These are phyloP conservation scores for Typhlichthys eigenmanni DNA, from an alignment of 2,797 vertebrate species.

Conservation along the genomic window DNA sequence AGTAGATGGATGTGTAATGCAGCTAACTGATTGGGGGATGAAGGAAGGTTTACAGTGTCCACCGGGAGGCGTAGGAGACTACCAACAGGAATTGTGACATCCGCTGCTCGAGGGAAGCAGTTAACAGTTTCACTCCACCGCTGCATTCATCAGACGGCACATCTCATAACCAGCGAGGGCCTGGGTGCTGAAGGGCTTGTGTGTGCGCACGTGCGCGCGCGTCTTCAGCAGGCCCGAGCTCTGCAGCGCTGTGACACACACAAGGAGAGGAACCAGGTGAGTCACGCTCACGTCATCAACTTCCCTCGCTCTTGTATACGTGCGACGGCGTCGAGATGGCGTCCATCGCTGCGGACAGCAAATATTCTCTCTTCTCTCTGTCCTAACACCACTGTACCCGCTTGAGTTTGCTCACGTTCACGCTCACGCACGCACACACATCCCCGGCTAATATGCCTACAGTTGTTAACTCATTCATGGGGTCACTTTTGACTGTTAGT, in stretches of 20 bases:
- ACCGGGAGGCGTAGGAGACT: constrained; percentile 27
- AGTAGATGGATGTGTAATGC: constrained; percentile 33
- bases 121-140: constrained; percentile 45
- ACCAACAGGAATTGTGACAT: constrained; percentile 38
- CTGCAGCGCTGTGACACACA: too few relatives aligned
- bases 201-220: constrained; percentile 15
- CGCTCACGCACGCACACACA: constrained; percentile 16
- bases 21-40: constrained; percentile 40
- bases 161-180: constrained; percentile 8
- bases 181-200: constrained; percentile 19
- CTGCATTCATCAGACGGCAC: constrained; percentile 39
- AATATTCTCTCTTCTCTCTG: constrained; percentile 16
- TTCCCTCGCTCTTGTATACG: too few relatives aligned
- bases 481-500: too few relatives aligned
- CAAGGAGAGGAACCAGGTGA: too few relatives aligned
- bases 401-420: constrained; percentile 13
- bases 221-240: constrained; percentile 16
- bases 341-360: too few relatives aligned
- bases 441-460: too few relatives aligned
- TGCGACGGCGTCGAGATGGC: too few relatives aligned
- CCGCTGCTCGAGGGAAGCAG: constrained; percentile 25
- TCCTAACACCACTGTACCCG: constrained; percentile 23
- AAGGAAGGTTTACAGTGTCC: constrained; percentile 21
- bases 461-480: too few relatives aligned
- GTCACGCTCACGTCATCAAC: too few relatives aligned